Evolutionary conservation across 1,140 invertebrate species (phyloP).

Genomic region (Drosophila varians): DNA sequence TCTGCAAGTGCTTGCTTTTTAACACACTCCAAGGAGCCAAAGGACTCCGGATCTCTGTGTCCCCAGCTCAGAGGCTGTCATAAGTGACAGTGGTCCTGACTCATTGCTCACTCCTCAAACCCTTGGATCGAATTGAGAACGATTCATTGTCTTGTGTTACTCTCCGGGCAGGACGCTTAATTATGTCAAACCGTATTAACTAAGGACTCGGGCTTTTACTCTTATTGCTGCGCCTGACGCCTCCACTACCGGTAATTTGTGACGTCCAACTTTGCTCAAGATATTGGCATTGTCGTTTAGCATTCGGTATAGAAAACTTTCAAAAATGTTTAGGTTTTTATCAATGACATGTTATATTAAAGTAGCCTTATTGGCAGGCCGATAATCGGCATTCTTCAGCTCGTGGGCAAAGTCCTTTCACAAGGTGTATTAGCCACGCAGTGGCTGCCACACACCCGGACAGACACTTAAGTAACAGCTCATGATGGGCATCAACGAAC

Average conservation of each 20-base stretch:
- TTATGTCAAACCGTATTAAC: conserved; percentile 55
- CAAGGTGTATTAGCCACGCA: conserved; percentile 24
- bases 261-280: background rate
- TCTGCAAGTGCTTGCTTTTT: conserved; percentile 40
- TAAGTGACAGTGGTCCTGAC: conserved; percentile 30
- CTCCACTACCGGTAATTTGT: conserved; percentile 34
- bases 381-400: conserved; percentile 37
- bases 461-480: conserved; percentile 55
- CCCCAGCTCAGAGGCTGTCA: conserved; percentile 23
- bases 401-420: conserved; percentile 8
- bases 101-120: background rate
- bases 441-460: conserved; percentile 5
- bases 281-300: conserved; percentile 32
- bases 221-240: background rate
- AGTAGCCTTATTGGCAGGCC: background rate
- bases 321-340: background rate
- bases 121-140: conserved; percentile 1
- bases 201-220: background rate
- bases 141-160: conserved; percentile 12
- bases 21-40: conserved; percentile 18
- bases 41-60: background rate
- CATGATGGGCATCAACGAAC: conserved; percentile 61
- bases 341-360: no score
- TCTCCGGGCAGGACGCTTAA: conserved; percentile 22
- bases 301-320: conserved; percentile 29